Base-by-base conservation (phyloP, 2,113 vertebrate species). In the Plestiodon gilberti region DNA sequence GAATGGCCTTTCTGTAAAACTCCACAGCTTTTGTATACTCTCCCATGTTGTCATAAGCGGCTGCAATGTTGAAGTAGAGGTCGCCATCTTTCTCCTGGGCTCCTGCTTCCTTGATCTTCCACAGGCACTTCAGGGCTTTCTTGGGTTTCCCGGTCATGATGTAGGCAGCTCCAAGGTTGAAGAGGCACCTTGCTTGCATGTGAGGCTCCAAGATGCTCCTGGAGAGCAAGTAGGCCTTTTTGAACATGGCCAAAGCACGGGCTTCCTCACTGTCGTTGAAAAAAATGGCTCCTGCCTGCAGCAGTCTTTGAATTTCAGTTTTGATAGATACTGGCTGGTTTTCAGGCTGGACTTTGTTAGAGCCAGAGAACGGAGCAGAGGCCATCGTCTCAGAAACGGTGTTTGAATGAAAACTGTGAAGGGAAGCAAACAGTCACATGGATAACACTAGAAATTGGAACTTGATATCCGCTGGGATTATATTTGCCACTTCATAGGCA, bases 1-100 rank as follows among this genome's bases (percentile, higher is more conserved):
- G 81, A n/a, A 48, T 14, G 22, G 85, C 75, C 78, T 23, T 94
- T 90, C 83, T 4, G 71, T 92, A 90, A 78, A 78, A 30, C 0
- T 18, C 78, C 1, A 14, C 2, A 1, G 87, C 74, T 92, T 93
- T 90, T 57, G 78, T 67, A 28, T 83, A 70, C 17, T 90, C 85
- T 4, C 81, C 82, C 87, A 85, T 82, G 79, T 83, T 30, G 28
- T 83, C 15, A 5, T 91, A 86, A 69, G 57, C 64, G 13, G 62
- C 81, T 0, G 18, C 43, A 17, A 74, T 62, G 85, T 90, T 91
- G 78, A 94, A 91, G 83, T 73, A 81, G 20, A 43, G 69, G 74
- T 87, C 11, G 0, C 40, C 80, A 1, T 88, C 43, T 77, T 81
- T 77, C 33, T 67, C 35, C 30, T 30, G 20, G 1, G 18, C 1